Evolutionary conservation across 2,113 vertebrate species (phyloP).

Genomic region (Eulemur macaco): DNA sequence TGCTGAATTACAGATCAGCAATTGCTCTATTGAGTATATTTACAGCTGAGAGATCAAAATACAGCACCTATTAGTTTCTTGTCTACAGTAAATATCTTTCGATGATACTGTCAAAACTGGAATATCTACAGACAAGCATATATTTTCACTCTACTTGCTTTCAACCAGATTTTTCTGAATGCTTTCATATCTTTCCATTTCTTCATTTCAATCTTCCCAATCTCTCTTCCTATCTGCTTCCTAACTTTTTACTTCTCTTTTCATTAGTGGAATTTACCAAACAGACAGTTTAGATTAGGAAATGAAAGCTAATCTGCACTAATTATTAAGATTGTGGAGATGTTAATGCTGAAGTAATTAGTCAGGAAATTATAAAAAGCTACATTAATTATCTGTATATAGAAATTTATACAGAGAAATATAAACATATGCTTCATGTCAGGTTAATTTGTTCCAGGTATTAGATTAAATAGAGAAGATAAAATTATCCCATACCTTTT

Average conservation of each 20-base stretch:
- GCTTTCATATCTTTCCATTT: background rate
- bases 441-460: background rate
- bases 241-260: slow-evolving; percentile 60
- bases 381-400: background rate
- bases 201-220: background rate
- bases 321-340: background rate
- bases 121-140: background rate
- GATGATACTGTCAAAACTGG: background rate
- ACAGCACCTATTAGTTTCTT: background rate
- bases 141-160: background rate
- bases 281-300: slow-evolving; percentile 18
- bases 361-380: background rate
- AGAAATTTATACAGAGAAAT: background rate
- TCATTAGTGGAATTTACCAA: background rate
- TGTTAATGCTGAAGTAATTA: background rate
- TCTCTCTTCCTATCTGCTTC: slow-evolving; percentile 16
- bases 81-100: background rate
- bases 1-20: background rate
- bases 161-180: background rate
- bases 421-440: background rate
- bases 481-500: background rate
- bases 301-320: slow-evolving; percentile 50
- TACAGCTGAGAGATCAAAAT: background rate
- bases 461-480: background rate
- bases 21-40: background rate